phyloP scores from a whole-genome alignment of 2,113 vertebrate species.

The Sula dactylatra region DNA sequence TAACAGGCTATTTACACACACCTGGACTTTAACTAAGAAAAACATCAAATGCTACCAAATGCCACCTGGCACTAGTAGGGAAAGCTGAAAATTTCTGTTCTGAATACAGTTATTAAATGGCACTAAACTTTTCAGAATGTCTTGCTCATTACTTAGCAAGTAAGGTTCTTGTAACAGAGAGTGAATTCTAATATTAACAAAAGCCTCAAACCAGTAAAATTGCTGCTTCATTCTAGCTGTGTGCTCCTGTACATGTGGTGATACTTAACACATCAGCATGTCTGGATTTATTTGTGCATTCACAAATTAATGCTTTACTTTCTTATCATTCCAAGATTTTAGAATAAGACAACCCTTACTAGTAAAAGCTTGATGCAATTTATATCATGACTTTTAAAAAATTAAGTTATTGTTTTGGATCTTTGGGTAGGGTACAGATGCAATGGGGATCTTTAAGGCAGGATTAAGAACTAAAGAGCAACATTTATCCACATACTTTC shows the following conservation, averaged over 20 bases:
- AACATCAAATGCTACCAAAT: neutral
- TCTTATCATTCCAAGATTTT: neutral
- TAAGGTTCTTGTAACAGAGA: neutral
- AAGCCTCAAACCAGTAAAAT: neutral
- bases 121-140: neutral
- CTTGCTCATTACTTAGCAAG: neutral
- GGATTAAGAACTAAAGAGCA: neutral
- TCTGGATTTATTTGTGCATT: neutral
- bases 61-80: neutral
- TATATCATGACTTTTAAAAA: neutral
- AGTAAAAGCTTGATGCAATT: neutral
- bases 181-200: neutral
- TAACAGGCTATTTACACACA: neutral
- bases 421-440: neutral
- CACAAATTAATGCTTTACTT: neutral
- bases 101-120: neutral
- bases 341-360: neutral
- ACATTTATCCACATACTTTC: neutral
- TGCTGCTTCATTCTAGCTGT: neutral
- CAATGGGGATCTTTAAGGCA: neutral
- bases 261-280: neutral
- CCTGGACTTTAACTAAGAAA: neutral
- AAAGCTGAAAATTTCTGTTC: neutral
- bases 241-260: fast-evolving
- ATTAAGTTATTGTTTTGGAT: neutral